Conservation (phyloP, 2,797 vertebrate genomes). For the Xiphorhynchus erythropygius region DNA sequence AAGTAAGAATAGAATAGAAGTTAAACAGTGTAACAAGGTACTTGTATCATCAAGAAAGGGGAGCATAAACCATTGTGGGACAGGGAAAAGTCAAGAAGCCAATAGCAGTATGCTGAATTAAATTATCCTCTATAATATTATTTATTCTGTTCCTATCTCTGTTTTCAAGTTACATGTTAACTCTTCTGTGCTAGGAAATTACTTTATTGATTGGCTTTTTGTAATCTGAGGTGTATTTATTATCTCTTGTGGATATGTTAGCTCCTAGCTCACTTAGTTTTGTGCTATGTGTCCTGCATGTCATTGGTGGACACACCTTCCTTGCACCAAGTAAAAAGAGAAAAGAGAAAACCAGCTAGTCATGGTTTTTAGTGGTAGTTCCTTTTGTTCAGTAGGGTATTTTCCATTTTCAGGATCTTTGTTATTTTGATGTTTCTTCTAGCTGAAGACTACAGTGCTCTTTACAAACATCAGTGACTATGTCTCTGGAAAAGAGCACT, state of each 20-base stretch:
- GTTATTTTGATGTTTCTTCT: constrained; percentile 1
- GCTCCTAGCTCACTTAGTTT: neutral
- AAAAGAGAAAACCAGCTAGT: neutral
- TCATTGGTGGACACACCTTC: neutral
- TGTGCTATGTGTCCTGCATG: neutral
- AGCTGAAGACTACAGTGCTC: neutral
- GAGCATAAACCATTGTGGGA: neutral
- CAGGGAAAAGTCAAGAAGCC: neutral
- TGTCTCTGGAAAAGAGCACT: neutral
- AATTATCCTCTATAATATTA: neutral
- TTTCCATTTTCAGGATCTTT: neutral
- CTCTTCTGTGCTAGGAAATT: constrained; percentile 25
- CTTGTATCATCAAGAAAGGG: neutral
- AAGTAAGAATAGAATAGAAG: constrained; percentile 78
- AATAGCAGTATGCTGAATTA: neutral
- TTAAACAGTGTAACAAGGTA: neutral
- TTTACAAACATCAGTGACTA: neutral
- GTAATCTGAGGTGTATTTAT: neutral
- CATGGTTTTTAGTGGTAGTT: neutral
- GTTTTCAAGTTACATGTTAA: neutral
- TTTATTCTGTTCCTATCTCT: neutral
- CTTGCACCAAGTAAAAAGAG: neutral
- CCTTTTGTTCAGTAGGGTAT: neutral
- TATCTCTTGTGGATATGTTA: neutral
- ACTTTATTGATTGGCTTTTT: constrained; percentile 46